These are phyloP conservation scores for Atta texana DNA, from an alignment of 1,140 invertebrate species.

Conservation along the genomic window DNA sequence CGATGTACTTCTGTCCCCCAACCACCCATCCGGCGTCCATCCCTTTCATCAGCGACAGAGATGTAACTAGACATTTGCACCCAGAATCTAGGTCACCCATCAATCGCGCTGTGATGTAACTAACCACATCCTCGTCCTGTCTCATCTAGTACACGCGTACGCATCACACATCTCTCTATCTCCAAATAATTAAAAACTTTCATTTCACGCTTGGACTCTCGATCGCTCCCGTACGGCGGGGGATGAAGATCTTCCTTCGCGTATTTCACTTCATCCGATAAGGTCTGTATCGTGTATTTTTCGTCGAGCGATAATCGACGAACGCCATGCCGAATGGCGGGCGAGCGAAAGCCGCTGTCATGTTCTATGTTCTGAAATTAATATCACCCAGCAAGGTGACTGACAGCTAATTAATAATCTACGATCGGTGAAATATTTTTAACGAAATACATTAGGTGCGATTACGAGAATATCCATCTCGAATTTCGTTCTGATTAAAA, in stretches of 20 bases:
- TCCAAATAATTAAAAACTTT: constrained; percentile 44
- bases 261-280: constrained; percentile 21
- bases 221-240: too few species aligned
- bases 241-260: neutral
- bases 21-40: neutral
- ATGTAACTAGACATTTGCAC: constrained; percentile 39
- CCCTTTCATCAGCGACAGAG: constrained; percentile 60
- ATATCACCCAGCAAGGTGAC: constrained; percentile 23
- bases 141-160: constrained; percentile 4
- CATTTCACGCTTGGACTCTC: neutral
- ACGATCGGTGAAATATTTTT: constrained; percentile 28
- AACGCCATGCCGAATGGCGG: neutral
- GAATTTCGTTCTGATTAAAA: neutral
- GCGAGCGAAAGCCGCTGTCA: constrained; percentile 13
- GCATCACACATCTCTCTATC: neutral
- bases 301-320: neutral
- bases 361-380: constrained; percentile 26
- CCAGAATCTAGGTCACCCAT: constrained; percentile 62
- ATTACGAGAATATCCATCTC: constrained; percentile 7
- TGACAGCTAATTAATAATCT: constrained; percentile 48
- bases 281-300: constrained; percentile 8
- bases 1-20: constrained; percentile 33
- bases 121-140: constrained; percentile 23
- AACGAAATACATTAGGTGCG: neutral
- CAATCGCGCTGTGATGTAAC: constrained; percentile 64